phyloP scores from a whole-genome alignment of 2,888 invertebrate species.

The Brenthis hecate region DNA sequence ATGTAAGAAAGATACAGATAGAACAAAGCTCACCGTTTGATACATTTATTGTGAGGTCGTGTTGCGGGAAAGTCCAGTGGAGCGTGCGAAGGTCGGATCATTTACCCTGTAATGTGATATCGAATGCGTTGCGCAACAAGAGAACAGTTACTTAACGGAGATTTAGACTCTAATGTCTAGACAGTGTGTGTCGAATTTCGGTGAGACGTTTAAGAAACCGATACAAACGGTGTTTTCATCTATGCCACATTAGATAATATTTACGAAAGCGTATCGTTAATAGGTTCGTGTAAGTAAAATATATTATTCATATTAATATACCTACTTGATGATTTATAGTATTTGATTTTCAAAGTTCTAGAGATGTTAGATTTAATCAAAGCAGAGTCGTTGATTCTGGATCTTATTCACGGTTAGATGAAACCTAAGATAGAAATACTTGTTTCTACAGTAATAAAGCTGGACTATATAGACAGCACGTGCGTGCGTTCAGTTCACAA shows the following conservation, averaged over 20 bases:
- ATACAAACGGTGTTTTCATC: slow-evolving; percentile 49
- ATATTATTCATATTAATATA: slow-evolving; percentile 2
- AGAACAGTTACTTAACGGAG: slow-evolving; percentile 52
- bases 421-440: slow-evolving; percentile 21
- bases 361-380: slow-evolving; percentile 10
- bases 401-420: slow-evolving; percentile 24
- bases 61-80: slow-evolving; percentile 46
- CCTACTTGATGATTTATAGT: not conserved
- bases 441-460: slow-evolving; percentile 21
- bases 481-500: slow-evolving; percentile 31
- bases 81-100: slow-evolving; percentile 73
- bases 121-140: slow-evolving; percentile 67
- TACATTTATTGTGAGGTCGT: slow-evolving; percentile 42
- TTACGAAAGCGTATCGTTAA: slow-evolving; percentile 59
- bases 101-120: slow-evolving; percentile 71
- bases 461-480: slow-evolving; percentile 26
- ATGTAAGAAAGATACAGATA: slow-evolving; percentile 5
- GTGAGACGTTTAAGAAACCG: slow-evolving; percentile 27
- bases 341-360: slow-evolving; percentile 3
- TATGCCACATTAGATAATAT: slow-evolving; percentile 48
- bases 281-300: slow-evolving; percentile 11
- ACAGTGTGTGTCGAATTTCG: slow-evolving; percentile 48
- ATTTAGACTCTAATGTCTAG: slow-evolving; percentile 49
- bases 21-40: slow-evolving; percentile 35
- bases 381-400: slow-evolving; percentile 8